Percentiles rank a stretch among this genome's conserved stretches.
phyloP scores from a whole-genome alignment of 2,113 vertebrate species.

The Pituophis catenifer region DNA sequence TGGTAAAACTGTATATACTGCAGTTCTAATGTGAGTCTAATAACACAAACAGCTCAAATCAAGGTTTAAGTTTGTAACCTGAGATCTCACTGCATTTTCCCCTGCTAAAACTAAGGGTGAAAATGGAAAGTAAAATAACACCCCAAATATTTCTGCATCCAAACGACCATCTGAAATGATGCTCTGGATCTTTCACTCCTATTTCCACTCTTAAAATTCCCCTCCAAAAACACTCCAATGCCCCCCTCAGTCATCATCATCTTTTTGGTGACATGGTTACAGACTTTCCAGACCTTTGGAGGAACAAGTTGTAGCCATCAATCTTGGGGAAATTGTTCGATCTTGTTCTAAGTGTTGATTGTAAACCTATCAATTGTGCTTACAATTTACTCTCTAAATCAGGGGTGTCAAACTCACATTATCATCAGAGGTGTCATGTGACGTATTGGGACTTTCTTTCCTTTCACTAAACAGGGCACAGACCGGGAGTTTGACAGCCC shows the following conservation, averaged over 20 bases:
- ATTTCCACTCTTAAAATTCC: background rate
- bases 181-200: background rate
- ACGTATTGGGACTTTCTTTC: too few species aligned
- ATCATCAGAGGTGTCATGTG: too few species aligned
- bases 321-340: background rate
- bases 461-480: too few species aligned
- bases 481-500: too few species aligned
- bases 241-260: background rate
- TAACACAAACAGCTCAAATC: background rate
- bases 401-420: too few species aligned
- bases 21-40: background rate
- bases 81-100: background rate
- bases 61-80: background rate
- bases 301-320: background rate
- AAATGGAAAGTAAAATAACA: background rate
- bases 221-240: background rate
- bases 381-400: background rate
- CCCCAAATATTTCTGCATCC: background rate
- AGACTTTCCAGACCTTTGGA: background rate
- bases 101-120: background rate
- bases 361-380: background rate
- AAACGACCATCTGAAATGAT: background rate
- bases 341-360: background rate
- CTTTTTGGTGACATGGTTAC: background rate
- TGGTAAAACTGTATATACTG: background rate